A percentile compares a stretch with the other conserved stretches of the same genome.
phyloP scores from a whole-genome alignment of 2,888 invertebrate species.

The Cepaea hortensis region DNA sequence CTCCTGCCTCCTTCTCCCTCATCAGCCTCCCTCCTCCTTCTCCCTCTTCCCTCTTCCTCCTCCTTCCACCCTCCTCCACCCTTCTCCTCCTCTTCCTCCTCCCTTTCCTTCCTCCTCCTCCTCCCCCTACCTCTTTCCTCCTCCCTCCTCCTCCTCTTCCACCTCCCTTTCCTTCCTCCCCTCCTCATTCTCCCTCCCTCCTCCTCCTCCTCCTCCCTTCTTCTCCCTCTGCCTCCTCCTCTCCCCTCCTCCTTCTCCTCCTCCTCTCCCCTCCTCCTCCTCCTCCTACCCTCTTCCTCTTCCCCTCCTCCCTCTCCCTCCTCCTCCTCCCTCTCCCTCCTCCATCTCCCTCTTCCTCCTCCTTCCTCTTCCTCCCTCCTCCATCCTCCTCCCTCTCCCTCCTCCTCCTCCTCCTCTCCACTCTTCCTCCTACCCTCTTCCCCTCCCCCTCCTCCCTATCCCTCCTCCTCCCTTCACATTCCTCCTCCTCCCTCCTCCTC shows the following conservation, averaged over 20 bases:
- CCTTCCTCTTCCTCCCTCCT: no score
- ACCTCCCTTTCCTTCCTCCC: background rate
- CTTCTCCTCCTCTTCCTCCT: no score
- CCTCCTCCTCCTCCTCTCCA: background rate
- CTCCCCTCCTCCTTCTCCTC: background rate
- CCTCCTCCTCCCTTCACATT: background rate
- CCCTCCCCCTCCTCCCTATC: background rate
- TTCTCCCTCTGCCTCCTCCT: background rate
- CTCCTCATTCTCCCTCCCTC: no score
- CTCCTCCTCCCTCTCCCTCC: background rate
- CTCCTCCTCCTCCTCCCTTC: background rate
- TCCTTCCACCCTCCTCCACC: no score
- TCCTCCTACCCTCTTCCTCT: no score
- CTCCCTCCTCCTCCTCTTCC: background rate
- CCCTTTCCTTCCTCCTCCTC: background rate
- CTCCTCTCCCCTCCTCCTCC: background rate
- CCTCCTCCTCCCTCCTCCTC: background rate
- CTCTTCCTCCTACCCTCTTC: no score
- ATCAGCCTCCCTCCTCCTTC: no score
- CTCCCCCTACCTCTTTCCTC: no score
- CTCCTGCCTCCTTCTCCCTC: no score
- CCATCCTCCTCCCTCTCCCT: no score
- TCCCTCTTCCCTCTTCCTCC: no score
- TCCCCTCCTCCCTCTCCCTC: no score
- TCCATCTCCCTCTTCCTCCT: background rate